Evolutionary conservation across 2,113 vertebrate genomes (phyloP).

Genomic region (Phalacrocorax brasilianus): DNA sequence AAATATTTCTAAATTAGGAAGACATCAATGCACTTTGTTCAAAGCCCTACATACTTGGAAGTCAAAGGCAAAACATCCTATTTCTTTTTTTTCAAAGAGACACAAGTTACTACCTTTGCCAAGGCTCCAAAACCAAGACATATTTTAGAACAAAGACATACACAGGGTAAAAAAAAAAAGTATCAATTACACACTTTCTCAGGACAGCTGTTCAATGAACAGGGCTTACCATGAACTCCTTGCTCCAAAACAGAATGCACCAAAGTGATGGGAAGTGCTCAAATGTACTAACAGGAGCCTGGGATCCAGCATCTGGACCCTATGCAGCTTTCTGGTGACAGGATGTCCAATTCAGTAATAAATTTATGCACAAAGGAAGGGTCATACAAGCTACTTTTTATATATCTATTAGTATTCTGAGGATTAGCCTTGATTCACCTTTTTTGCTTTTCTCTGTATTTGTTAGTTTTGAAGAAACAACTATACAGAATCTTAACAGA

Average conservation of each 20-base stretch:
- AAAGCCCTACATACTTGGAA: neutral
- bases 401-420: neutral
- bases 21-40: neutral
- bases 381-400: neutral
- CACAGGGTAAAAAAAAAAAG: neutral
- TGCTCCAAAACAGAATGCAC: neutral
- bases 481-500: neutral
- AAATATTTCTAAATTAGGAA: neutral
- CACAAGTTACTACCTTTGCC: accelerated
- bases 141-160: neutral
- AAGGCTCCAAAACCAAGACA: neutral
- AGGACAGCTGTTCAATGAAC: neutral
- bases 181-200: neutral
- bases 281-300: neutral
- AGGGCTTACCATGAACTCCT: neutral
- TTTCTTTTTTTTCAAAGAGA: neutral
- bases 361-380: neutral
- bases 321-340: neutral
- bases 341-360: neutral
- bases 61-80: neutral
- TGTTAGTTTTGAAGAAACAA: neutral
- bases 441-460: neutral
- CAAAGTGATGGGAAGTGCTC: neutral
- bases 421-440: neutral
- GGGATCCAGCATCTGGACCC: neutral